Evolutionary conservation across 1,140 invertebrate genomes (phyloP), one percentile per base, ranked within the genome.

Genomic region (Microplitis mediator): DNA sequence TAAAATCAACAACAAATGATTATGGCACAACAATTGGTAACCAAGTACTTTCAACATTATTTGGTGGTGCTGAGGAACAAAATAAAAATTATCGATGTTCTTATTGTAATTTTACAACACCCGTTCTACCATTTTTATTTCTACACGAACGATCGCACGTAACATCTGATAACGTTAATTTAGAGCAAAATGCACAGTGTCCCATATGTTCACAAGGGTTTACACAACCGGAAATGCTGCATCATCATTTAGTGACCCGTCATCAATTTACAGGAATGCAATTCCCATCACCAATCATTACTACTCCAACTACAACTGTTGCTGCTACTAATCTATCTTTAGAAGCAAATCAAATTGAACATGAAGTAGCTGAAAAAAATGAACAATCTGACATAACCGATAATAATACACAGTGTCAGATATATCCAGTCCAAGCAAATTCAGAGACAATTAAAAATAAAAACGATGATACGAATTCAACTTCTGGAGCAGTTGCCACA

Each of bases 31-130:
- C 82, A 3, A 71, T 90, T 3, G 87, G 89, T 13, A 90, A 88
- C 50, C 86, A 87, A 71, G 88, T 90, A 2, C 72, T 90, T 8
- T 90, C 91, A 0, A 91, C 89, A 51, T 82, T 91, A 4, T 91
- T 93, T 50, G 89, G 90, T 0, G 83, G 86, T 39, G 88, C 79
- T 70, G 89, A 82, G 50, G 85, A 88, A 54, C 85, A 89, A 73
- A 71, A 84, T 58, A 95, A 96, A 83, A 92, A 91, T 34, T 97
- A 97, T 84, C 92, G 94, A 60, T 97, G 96, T 85, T 93, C 93
- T 0, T 92, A 94, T 78, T 98, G 96, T 79, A 91, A 93, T 54
- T 97, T 96, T 82, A 92, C 93, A n/a, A 97, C 95, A 14, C 91
- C 93, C 67, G 93, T 96, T 77, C 88, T 97, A 69, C 95, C 95